Evolutionary conservation across 2,113 vertebrate species (phyloP), one percentile per base, ranked within the genome.

Genomic region (Callospermophilus lateralis): DNA sequence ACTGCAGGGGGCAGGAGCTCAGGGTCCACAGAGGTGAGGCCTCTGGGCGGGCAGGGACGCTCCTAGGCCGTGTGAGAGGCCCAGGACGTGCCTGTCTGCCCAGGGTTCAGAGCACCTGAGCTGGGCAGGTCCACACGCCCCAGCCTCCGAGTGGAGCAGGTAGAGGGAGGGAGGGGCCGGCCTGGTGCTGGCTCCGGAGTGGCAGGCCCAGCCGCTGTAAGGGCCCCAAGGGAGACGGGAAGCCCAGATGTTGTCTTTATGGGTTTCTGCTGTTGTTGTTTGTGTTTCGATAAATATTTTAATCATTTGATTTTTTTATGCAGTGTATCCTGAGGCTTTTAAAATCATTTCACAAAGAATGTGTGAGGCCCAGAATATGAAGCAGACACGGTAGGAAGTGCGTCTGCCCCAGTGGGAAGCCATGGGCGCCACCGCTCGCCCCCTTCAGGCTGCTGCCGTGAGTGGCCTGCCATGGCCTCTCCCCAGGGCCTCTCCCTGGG

Each of bases 391-490:
- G 16, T 20, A 13, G 1, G 11, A 30, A 28, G 37, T 0, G 2
- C 4, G 61, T 58, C 89, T 19, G 34, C 42, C 20, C 0, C 17
- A 0, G 13, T 1, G 72, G 10, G 34, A 3, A 2, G 48, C 17
- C 39, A 0, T 0, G 7, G 2, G 3, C 8, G 5, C 32, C 3
- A 4, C 48, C 17, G 17, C 22, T 2, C 15, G 53, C 4, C 17
- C 55, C 24, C 61, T 26, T 3, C 13, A 3, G 7, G 12, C 34
- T 26, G 42, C 10, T 16, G 24, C 67, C 1, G 3, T 13, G 42
- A 5, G 6, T 0, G 20, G 10, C 13, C 9, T 26, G 58, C 7
- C 34, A 2, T 3, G 55, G 13, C 0, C 55, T 7, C 32, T 0
- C 8, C 22, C 4, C 4, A n/a, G n/a, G 53, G 13, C 0, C 55